Percentiles rank a stretch among this genome's conserved stretches.
Evolutionary conservation across 1,140 invertebrate genomes (phyloP).

Genomic region (Acromyrmex echinatior): DNA sequence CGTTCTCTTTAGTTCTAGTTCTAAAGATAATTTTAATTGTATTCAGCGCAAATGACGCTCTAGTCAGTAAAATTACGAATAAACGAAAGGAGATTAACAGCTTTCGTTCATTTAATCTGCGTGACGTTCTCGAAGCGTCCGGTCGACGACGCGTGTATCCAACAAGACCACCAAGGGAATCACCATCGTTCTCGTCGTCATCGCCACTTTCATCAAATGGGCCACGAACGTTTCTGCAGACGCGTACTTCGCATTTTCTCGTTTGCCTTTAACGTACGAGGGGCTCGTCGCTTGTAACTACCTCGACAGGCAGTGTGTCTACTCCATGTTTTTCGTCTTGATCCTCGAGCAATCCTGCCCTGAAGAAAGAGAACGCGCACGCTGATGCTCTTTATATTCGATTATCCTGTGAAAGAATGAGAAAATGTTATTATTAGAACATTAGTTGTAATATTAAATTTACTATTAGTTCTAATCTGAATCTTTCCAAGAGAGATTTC

Average conservation of each 20-base stretch:
- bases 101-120: constrained; percentile 63
- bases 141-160: not conserved
- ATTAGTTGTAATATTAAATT: not conserved
- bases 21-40: constrained; percentile 73
- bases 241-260: constrained; percentile 61
- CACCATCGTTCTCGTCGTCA: not conserved
- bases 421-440: not conserved
- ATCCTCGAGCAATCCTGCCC: constrained; percentile 23
- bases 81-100: constrained; percentile 69
- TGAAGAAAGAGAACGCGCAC: not conserved
- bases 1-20: constrained; percentile 73
- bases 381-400: not conserved
- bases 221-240: constrained; percentile 11
- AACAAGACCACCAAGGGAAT: not conserved
- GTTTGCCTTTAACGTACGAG: constrained; percentile 77
- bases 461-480: not conserved
- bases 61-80: constrained; percentile 77
- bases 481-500: not conserved
- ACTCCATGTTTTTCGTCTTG: constrained; percentile 60
- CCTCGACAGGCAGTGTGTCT: constrained; percentile 65
- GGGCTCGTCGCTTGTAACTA: constrained; percentile 60
- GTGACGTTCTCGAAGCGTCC: constrained; percentile 34
- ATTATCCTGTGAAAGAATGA: not conserved
- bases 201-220: not conserved
- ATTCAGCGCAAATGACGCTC: constrained; percentile 72